Conservation (phyloP, 2,888 invertebrate genomes). For the Brachyptera putata region DNA sequence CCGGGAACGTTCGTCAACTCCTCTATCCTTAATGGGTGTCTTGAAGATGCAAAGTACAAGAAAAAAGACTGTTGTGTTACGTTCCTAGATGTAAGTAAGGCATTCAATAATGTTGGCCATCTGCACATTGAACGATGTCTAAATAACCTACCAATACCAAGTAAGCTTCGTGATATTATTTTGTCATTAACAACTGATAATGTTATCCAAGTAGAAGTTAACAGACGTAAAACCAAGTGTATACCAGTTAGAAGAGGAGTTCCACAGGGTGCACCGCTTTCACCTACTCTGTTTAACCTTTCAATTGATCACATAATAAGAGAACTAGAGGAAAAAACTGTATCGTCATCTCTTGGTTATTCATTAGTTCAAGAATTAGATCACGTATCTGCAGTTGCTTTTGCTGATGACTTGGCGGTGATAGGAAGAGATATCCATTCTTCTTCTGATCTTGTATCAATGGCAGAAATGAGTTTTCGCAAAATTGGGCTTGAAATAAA, state of each 20-base stretch:
- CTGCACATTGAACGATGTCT: neutral
- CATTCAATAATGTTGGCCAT: slow-evolving; percentile 2
- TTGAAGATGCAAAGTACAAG: neutral
- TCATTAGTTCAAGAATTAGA: neutral
- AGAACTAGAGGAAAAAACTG: neutral
- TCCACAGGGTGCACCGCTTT: too few species aligned
- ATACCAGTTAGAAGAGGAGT: neutral
- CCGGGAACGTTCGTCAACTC: slow-evolving; percentile 2
- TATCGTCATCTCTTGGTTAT: neutral
- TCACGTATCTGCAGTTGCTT: neutral
- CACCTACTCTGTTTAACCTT: slow-evolving; percentile 7
- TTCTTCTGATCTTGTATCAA: neutral
- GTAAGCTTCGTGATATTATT: neutral
- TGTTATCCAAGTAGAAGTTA: neutral
- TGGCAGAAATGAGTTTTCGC: neutral
- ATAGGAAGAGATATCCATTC: neutral
- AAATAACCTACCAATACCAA: neutral
- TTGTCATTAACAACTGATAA: neutral
- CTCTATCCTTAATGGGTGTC: neutral
- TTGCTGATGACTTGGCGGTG: neutral
- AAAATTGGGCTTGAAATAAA: neutral
- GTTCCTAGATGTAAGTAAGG: slow-evolving; percentile 7
- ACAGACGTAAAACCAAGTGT: neutral
- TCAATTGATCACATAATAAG: slow-evolving; percentile 8
- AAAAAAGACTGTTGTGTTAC: neutral